phyloP scores from a whole-genome alignment of 2,888 invertebrate genomes.

The Eulithis prunata region DNA sequence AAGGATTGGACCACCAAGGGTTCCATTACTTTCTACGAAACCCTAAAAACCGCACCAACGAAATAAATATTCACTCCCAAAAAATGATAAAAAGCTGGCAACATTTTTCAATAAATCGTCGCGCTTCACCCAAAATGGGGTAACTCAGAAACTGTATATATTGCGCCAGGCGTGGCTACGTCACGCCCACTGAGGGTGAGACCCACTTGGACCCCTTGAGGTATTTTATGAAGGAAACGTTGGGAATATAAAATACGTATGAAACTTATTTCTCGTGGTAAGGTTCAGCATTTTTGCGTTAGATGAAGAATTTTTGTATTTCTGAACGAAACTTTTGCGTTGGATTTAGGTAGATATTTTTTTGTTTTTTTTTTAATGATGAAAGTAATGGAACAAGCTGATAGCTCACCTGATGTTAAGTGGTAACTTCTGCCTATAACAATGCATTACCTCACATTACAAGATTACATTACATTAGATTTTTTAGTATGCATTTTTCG shows the following conservation, averaged over 20 bases:
- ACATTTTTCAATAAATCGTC: conserved; percentile 37
- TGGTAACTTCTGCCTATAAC: no score
- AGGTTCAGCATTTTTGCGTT: no score
- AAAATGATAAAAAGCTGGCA: not conserved
- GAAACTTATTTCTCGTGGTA: conserved; percentile 3
- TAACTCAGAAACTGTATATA: conserved; percentile 51
- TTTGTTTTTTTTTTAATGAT: no score
- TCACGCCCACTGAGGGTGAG: conserved; percentile 39
- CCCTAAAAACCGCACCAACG: not conserved
- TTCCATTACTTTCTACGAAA: not conserved
- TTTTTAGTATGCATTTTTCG: no score
- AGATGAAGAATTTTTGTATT: no score
- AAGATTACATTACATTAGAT: no score
- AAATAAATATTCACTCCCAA: conserved; percentile 6
- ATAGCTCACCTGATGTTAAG: no score
- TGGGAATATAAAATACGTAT: conserved; percentile 34
- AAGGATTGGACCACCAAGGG: no score
- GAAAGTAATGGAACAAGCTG: no score
- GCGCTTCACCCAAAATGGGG: conserved; percentile 43
- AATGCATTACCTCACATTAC: no score
- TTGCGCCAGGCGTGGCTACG: conserved; percentile 49
- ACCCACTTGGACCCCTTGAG: conserved; percentile 31
- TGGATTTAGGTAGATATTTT: no score
- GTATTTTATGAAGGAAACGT: conserved; percentile 40
- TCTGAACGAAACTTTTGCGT: no score